Percentiles rank a stretch among this genome's conserved stretches.
These are phyloP conservation scores for Caenorhabditis afra DNA, from an alignment of 2,888 invertebrate genomes.

Conservation along the genomic window DNA sequence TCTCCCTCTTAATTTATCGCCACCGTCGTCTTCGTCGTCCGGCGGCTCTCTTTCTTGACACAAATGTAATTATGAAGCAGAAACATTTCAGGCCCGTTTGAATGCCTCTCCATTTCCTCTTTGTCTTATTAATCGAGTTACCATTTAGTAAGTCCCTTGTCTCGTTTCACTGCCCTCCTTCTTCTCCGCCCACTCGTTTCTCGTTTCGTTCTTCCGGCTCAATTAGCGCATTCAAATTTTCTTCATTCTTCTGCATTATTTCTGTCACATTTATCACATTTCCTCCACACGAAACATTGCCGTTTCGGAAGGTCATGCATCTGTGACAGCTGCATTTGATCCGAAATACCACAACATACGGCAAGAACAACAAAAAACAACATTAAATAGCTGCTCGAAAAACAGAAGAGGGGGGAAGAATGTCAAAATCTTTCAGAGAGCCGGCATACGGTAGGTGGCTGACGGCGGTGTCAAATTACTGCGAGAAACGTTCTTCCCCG, in stretches of 20 bases:
- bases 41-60: constrained; percentile 10
- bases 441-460: not conserved
- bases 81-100: not conserved
- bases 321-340: constrained; percentile 29
- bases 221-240: constrained; percentile 46
- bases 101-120: constrained; percentile 5
- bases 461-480: constrained; percentile 1
- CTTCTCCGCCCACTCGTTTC: constrained; percentile 17
- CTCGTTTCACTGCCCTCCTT: too few species aligned
- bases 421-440: not conserved
- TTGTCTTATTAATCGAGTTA: constrained; percentile 31
- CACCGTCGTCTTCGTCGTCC: constrained; percentile 5
- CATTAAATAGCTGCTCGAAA: not conserved
- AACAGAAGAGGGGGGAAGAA: not conserved
- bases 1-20: constrained; percentile 38
- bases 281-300: too few species aligned
- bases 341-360: not conserved
- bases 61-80: constrained; percentile 51
- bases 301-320: constrained; percentile 31
- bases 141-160: constrained; percentile 15
- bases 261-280: constrained; percentile 39
- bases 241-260: not conserved
- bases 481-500: not conserved
- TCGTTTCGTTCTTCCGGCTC: constrained; percentile 11
- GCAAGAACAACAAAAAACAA: constrained; percentile 28